Evolutionary conservation across 2,797 vertebrate genomes (phyloP).

Genomic region (Enteromius argenteus): DNA sequence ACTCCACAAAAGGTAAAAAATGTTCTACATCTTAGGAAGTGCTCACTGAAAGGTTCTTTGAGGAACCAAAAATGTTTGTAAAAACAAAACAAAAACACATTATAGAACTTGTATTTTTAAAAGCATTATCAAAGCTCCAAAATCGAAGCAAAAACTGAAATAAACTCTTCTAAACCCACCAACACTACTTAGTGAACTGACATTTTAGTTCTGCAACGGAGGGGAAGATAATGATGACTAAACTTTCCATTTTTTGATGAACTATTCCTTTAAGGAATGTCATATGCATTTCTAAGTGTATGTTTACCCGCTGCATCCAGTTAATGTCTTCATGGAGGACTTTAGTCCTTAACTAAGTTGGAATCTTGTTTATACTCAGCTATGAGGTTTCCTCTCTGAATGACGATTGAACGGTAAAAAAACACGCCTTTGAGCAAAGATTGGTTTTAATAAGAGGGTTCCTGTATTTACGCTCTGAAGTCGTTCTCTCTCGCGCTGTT

Average conservation of each 20-base stretch:
- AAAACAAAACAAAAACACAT: background rate
- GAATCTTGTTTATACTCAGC: background rate
- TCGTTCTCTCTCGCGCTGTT: background rate
- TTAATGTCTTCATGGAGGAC: background rate
- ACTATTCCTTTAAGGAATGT: constrained; percentile 9
- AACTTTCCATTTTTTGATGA: background rate
- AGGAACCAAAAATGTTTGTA: background rate
- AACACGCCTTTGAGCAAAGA: background rate
- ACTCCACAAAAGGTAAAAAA: background rate
- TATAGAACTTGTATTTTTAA: background rate
- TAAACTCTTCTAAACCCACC: background rate
- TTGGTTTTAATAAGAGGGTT: background rate
- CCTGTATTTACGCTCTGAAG: background rate
- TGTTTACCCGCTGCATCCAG: background rate
- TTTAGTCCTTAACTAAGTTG: background rate
- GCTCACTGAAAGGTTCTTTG: background rate
- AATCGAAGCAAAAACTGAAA: background rate
- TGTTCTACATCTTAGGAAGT: background rate
- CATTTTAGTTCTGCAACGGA: background rate
- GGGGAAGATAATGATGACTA: background rate
- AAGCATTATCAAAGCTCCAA: background rate
- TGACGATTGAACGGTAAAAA: background rate
- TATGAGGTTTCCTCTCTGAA: background rate
- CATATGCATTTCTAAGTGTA: background rate
- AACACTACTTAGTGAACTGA: background rate